phyloP scores from a whole-genome alignment of 2,113 vertebrate genomes.

The Scopus umbretta region DNA sequence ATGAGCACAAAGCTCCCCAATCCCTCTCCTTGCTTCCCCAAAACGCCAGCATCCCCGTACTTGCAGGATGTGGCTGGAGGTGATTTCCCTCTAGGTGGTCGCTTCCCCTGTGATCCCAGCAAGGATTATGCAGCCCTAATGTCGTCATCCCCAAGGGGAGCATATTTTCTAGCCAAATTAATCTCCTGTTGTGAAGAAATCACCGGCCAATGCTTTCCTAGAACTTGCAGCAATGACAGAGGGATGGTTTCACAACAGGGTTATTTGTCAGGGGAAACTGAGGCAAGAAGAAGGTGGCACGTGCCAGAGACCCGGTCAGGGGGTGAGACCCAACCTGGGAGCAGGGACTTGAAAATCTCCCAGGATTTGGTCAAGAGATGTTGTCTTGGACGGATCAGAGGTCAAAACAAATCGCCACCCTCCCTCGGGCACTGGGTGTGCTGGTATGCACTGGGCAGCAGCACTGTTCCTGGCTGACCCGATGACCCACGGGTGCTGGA shows the following conservation, averaged over 20 bases:
- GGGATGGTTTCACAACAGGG: neutral
- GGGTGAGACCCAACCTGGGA: neutral
- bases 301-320: neutral
- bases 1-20: neutral
- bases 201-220: neutral
- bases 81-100: neutral
- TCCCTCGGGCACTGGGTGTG: neutral
- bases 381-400: fast-evolving
- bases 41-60: fast-evolving
- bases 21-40: neutral
- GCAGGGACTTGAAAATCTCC: neutral
- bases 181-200: neutral
- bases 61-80: neutral
- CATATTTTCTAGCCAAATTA: neutral
- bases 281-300: neutral
- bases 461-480: fast-evolving
- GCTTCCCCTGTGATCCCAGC: neutral
- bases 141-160: neutral
- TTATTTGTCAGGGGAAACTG: neutral
- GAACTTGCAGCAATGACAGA: neutral
- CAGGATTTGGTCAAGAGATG: neutral
- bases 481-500: fast-evolving
- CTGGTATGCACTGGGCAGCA: neutral
- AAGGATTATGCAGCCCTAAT: neutral
- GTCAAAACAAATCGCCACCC: neutral